Percentiles rank a stretch among this genome's conserved stretches.
Evolutionary conservation across 2,797 vertebrate genomes (phyloP).

Genomic region (Enteromius anoplus): DNA sequence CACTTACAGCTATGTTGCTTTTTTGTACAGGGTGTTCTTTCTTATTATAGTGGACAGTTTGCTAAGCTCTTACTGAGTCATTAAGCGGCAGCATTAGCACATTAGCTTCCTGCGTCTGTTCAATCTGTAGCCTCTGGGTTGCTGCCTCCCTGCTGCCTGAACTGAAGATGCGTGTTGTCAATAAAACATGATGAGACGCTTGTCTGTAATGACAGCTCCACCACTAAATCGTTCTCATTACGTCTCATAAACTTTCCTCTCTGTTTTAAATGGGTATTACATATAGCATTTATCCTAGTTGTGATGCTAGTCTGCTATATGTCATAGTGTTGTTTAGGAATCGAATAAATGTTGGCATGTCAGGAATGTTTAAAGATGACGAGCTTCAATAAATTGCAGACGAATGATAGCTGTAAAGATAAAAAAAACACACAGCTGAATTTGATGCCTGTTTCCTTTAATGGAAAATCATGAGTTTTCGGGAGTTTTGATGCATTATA

Average conservation of each 20-base stretch:
- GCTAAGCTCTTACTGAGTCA: slow-evolving; percentile 54
- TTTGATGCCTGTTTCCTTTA: background rate
- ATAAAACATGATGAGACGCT: slow-evolving; percentile 55
- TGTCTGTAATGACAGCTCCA: slow-evolving; percentile 47
- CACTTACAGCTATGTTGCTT: slow-evolving; percentile 28
- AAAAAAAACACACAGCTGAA: background rate
- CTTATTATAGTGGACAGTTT: slow-evolving; percentile 56
- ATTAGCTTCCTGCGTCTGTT: slow-evolving; percentile 58
- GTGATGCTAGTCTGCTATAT: background rate
- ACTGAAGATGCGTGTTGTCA: slow-evolving; percentile 47
- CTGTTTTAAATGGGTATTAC: slow-evolving; percentile 29
- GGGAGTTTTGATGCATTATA: no score
- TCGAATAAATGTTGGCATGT: slow-evolving; percentile 9
- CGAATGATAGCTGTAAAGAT: background rate
- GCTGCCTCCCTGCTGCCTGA: slow-evolving; percentile 58
- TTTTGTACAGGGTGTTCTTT: slow-evolving; percentile 35
- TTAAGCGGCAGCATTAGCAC: slow-evolving; percentile 59
- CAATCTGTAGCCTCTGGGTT: slow-evolving; percentile 58
- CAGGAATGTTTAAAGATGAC: slow-evolving; percentile 13
- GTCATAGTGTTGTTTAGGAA: slow-evolving; percentile 26
- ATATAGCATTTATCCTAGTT: slow-evolving; percentile 43
- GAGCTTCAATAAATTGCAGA: background rate
- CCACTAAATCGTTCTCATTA: slow-evolving; percentile 57
- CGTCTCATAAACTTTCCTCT: slow-evolving; percentile 54
- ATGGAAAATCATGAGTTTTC: background rate